phyloP scores from a whole-genome alignment of 1,140 invertebrate genomes.

The Leucophenga varia region DNA sequence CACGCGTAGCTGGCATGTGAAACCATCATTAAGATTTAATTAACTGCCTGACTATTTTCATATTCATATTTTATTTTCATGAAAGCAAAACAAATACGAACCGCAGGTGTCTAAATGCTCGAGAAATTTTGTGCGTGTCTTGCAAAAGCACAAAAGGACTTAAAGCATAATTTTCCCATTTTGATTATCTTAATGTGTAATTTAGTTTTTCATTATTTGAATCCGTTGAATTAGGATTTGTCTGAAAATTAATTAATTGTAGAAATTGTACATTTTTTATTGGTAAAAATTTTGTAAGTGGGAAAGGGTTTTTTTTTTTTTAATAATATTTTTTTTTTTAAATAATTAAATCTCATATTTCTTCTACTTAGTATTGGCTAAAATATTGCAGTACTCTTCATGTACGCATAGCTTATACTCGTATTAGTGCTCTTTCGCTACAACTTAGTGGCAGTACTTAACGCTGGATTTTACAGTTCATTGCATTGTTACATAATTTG shows the following conservation, averaged over 20 bases:
- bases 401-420: too few species aligned
- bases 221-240: not conserved
- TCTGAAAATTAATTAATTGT: too few species aligned
- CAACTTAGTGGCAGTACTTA: conserved; percentile 41
- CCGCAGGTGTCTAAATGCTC: too few species aligned
- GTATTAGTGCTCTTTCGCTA: not conserved
- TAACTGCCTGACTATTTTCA: conserved; percentile 47
- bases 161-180: conserved; percentile 51
- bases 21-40: conserved; percentile 49
- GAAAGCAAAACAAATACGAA: conserved; percentile 20
- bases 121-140: conserved; percentile 22
- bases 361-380: too few species aligned
- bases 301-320: too few species aligned
- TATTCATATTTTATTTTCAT: conserved; percentile 38
- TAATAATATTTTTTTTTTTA: too few species aligned
- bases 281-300: too few species aligned
- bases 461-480: conserved; percentile 51
- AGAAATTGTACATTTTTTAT: too few species aligned
- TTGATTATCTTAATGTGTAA: conserved; percentile 47
- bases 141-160: too few species aligned
- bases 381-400: too few species aligned
- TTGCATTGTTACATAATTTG: conserved; percentile 55
- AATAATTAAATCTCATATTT: too few species aligned
- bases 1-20: conserved; percentile 39
- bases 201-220: conserved; percentile 54